Percentiles rank a stretch among this genome's conserved stretches.
Conservation (phyloP, 2,113 vertebrate species). For the Chaetorhynchus papuensis region DNA sequence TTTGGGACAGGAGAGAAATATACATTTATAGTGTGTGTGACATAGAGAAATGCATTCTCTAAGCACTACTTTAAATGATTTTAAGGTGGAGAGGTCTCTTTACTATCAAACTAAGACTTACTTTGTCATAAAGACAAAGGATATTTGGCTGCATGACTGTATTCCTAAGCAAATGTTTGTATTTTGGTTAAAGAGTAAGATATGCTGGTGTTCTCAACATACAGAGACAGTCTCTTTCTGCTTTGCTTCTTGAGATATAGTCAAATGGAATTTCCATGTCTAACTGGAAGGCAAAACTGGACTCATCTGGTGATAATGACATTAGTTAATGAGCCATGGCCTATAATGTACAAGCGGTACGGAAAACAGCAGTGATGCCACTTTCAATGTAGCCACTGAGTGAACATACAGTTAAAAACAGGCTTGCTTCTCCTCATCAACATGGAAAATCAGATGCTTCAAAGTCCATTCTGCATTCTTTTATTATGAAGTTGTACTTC, state of each 20-base stretch:
- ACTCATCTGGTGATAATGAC: neutral
- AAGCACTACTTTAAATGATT: neutral
- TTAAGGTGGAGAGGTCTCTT: neutral
- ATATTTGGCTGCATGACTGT: neutral
- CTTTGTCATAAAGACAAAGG: neutral
- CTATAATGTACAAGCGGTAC: neutral
- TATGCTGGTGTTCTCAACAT: neutral
- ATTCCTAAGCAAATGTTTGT: neutral
- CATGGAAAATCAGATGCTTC: neutral
- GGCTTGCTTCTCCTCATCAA: neutral
- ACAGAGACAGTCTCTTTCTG: neutral
- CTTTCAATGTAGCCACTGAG: neutral
- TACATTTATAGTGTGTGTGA: neutral
- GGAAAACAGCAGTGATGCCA: neutral
- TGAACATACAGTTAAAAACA: neutral
- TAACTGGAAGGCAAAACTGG: neutral
- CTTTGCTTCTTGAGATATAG: neutral
- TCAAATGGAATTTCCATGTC: neutral
- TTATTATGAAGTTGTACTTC: neutral
- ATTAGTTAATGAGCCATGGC: neutral
- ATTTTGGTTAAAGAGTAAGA: neutral
- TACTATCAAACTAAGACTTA: neutral
- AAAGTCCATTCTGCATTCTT: neutral
- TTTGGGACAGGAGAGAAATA: neutral
- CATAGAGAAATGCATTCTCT: neutral